Percentiles rank a stretch among this genome's conserved stretches.
These are phyloP conservation scores for Lepidurus packardi DNA, from an alignment of 1,140 invertebrate species.

Conservation along the genomic window DNA sequence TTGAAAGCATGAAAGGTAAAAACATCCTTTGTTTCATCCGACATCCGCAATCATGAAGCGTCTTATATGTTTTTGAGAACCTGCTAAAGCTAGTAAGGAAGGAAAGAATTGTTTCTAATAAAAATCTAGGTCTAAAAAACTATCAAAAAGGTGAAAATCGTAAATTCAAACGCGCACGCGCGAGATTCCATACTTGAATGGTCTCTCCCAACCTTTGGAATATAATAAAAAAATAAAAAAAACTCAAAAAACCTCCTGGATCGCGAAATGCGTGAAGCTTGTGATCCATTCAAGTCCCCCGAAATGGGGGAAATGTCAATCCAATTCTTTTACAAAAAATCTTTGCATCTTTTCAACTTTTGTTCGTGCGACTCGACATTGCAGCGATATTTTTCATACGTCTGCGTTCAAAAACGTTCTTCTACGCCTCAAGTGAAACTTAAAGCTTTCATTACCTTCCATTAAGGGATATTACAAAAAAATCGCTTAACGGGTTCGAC, in stretches of 20 bases:
- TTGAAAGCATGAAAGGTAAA: constrained; percentile 20
- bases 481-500: too few species aligned
- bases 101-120: not conserved
- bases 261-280: not conserved
- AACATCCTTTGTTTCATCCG: constrained; percentile 11
- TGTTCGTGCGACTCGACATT: constrained; percentile 17
- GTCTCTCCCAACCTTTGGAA: not conserved
- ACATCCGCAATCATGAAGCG: not conserved
- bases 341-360: not conserved
- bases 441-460: too few species aligned
- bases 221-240: too few species aligned
- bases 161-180: too few species aligned
- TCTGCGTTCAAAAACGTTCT: not conserved
- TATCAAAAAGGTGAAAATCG: not conserved
- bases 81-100: not conserved
- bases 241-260: not conserved
- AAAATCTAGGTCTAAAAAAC: not conserved
- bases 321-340: not conserved
- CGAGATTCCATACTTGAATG: too few species aligned
- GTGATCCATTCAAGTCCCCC: not conserved
- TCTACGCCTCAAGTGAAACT: too few species aligned
- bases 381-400: not conserved
- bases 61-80: not conserved
- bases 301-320: not conserved
- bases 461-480: too few species aligned